These are phyloP conservation scores for Andrena minutula DNA, from an alignment of 2,888 invertebrate species.

Conservation along the genomic window DNA sequence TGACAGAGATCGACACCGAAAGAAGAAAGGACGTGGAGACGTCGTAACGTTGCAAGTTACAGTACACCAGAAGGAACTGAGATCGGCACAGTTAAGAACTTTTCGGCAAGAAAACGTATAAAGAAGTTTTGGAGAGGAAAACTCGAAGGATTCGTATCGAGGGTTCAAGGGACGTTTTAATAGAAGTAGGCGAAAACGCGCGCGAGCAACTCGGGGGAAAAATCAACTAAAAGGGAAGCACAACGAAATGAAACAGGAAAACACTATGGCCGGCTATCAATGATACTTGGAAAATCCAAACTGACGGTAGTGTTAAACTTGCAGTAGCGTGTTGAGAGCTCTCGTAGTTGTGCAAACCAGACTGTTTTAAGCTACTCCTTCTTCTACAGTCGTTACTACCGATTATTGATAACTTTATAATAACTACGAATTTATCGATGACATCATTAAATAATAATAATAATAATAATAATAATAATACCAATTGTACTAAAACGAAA, in stretches of 20 bases:
- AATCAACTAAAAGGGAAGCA: conserved; percentile 51
- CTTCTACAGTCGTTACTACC: background rate
- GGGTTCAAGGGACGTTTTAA: conserved; percentile 63
- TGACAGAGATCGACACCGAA: conserved; percentile 17
- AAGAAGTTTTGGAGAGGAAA: conserved; percentile 71
- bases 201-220: conserved; percentile 52
- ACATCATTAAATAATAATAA: too few relatives aligned
- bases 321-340: conserved; percentile 28
- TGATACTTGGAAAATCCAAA: conserved; percentile 48
- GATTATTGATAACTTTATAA: too few relatives aligned
- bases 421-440: too few relatives aligned
- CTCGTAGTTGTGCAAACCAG: background rate
- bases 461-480: too few relatives aligned
- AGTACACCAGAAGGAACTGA: conserved; percentile 52
- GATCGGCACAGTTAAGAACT: conserved; percentile 68
- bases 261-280: conserved; percentile 54
- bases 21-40: conserved; percentile 46
- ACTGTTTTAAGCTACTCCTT: background rate
- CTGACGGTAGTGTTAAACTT: conserved; percentile 43
- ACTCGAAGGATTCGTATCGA: conserved; percentile 69
- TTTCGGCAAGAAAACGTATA: conserved; percentile 70
- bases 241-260: conserved; percentile 54
- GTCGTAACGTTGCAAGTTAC: conserved; percentile 59
- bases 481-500: too few relatives aligned
- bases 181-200: conserved; percentile 70